These are phyloP conservation scores for Petrocephalus schoutedeni DNA, from an alignment of 2,797 vertebrate genomes.

Conservation along the genomic window DNA sequence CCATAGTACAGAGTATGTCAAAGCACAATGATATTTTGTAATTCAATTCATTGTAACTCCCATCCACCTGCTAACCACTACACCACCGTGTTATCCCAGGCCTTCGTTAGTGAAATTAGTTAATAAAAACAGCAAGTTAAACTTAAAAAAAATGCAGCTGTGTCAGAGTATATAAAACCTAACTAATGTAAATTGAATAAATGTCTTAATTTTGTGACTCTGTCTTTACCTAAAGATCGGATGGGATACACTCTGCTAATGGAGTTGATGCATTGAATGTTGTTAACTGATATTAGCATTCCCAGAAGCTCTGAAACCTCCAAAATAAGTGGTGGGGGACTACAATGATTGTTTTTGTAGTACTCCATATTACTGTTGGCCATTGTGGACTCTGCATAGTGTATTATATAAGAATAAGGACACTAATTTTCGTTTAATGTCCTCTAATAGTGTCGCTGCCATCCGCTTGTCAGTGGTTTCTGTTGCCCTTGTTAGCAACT, in stretches of 20 bases:
- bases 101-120: background rate
- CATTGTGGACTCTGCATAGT: background rate
- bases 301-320: background rate
- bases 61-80: background rate
- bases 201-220: background rate
- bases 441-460: background rate
- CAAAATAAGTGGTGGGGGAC: background rate
- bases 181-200: background rate
- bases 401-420: background rate
- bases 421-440: background rate
- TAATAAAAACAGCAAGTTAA: background rate
- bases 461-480: background rate
- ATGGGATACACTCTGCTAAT: background rate
- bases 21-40: background rate
- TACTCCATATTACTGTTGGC: background rate
- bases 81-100: background rate
- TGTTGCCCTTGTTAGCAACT: background rate
- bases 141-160: background rate
- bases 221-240: background rate
- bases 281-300: background rate
- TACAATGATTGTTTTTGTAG: background rate
- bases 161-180: background rate
- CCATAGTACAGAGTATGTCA: background rate
- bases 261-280: background rate
- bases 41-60: background rate